Evolutionary conservation across 2,113 vertebrate species (phyloP).

Genomic region (Pseudolaguvia tuberculata): DNA sequence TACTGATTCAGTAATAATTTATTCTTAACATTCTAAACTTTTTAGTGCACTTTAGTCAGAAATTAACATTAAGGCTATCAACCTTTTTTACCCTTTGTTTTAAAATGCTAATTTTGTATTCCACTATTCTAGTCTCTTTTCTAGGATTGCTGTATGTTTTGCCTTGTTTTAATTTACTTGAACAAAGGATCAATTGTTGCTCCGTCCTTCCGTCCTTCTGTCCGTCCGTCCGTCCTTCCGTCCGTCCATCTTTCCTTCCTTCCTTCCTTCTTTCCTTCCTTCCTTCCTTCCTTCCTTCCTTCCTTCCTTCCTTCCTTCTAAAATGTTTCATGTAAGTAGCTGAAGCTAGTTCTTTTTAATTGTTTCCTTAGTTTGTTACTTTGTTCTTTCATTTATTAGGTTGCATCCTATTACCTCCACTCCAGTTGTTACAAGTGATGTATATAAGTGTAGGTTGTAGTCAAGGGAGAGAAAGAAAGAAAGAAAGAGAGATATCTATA

Average conservation of each 20-base stretch:
- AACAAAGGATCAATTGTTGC: not conserved
- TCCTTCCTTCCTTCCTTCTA: no score
- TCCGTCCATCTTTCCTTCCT: no score
- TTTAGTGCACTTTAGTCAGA: not conserved
- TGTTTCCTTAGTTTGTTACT: no score
- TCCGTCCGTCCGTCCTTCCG: no score
- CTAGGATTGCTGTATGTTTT: not conserved
- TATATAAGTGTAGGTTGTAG: slow-evolving; percentile 4
- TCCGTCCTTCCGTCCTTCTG: not conserved
- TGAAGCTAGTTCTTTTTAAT: no score
- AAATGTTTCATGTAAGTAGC: no score
- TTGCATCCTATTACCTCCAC: no score
- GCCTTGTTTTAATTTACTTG: not conserved
- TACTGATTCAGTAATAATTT: not conserved
- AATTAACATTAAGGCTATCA: not conserved
- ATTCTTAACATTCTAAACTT: not conserved
- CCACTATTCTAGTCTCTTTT: not conserved
- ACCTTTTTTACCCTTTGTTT: no score
- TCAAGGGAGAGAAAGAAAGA: slow-evolving; percentile 11
- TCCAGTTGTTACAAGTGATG: not conserved
- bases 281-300: no score
- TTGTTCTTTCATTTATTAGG: no score
- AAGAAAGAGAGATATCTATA: slow-evolving; percentile 10
- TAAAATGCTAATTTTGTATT: not conserved
- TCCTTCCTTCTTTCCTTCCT: no score